These are phyloP conservation scores for Papilio dardanus DNA, from an alignment of 1,140 invertebrate genomes.

Conservation along the genomic window DNA sequence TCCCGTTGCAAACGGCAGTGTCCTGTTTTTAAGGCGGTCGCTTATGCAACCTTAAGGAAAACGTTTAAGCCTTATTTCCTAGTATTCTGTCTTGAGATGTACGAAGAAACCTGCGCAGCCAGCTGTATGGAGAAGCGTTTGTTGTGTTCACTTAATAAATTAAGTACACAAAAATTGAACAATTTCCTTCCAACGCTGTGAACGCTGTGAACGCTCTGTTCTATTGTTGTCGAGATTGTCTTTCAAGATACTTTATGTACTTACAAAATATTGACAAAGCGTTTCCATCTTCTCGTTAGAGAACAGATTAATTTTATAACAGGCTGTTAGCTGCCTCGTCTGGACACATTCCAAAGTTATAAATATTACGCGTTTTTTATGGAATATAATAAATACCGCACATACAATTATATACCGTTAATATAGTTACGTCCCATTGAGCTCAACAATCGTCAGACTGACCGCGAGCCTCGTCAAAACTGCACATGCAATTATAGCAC, in stretches of 20 bases:
- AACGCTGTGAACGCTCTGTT: background rate
- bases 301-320: too few relatives aligned
- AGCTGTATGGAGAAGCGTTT: background rate
- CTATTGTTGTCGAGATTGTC: background rate
- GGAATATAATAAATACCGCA: background rate
- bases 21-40: background rate
- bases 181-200: too few relatives aligned
- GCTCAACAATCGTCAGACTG: background rate
- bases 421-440: slow-evolving; percentile 8
- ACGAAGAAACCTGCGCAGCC: background rate
- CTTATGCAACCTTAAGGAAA: background rate
- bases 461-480: slow-evolving; percentile 8
- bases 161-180: too few relatives aligned
- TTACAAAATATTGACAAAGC: too few relatives aligned
- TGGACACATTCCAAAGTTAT: background rate
- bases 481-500: slow-evolving; percentile 36
- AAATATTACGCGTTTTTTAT: background rate
- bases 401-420: slow-evolving; percentile 1
- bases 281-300: too few relatives aligned
- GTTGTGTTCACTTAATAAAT: background rate
- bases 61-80: background rate
- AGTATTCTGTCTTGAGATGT: background rate
- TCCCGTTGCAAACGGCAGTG: background rate
- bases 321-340: background rate
- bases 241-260: too few relatives aligned